Conservation (phyloP, 2,113 vertebrate genomes). For the Myiagra hebetior region DNA sequence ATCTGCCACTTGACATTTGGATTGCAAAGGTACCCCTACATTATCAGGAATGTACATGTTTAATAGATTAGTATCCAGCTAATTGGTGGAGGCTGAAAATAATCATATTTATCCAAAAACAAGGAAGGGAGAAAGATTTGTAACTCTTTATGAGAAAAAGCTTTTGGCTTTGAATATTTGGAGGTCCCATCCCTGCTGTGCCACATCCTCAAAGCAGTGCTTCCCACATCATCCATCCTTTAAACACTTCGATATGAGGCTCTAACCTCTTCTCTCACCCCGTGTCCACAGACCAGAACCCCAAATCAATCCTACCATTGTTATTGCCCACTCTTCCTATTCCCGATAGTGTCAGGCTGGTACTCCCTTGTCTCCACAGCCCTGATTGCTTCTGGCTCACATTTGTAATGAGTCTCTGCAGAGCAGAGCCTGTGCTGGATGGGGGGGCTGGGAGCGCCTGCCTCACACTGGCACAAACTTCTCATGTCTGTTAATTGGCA, state of each 20-base stretch:
- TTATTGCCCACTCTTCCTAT: not conserved
- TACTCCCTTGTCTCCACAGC: not conserved
- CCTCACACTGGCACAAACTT: not conserved
- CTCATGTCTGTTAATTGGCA: not conserved
- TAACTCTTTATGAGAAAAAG: not conserved
- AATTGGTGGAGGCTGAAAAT: not conserved
- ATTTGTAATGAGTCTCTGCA: not conserved
- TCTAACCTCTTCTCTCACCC: not conserved
- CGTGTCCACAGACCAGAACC: not conserved
- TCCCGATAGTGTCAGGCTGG: not conserved
- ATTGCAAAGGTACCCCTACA: not conserved
- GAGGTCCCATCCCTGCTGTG: not conserved
- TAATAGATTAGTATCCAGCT: not conserved
- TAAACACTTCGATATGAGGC: not conserved
- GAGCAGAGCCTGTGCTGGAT: not conserved
- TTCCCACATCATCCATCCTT: not conserved
- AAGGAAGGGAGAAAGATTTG: not conserved
- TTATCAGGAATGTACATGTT: not conserved
- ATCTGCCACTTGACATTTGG: not conserved
- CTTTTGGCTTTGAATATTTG: not conserved
- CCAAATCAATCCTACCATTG: not conserved
- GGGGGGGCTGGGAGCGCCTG: accelerated
- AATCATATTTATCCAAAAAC: not conserved
- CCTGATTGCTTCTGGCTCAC: not conserved
- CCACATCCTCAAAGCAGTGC: not conserved